Conservation (phyloP, 2,113 vertebrate genomes). For the Oplegnathus fasciatus region DNA sequence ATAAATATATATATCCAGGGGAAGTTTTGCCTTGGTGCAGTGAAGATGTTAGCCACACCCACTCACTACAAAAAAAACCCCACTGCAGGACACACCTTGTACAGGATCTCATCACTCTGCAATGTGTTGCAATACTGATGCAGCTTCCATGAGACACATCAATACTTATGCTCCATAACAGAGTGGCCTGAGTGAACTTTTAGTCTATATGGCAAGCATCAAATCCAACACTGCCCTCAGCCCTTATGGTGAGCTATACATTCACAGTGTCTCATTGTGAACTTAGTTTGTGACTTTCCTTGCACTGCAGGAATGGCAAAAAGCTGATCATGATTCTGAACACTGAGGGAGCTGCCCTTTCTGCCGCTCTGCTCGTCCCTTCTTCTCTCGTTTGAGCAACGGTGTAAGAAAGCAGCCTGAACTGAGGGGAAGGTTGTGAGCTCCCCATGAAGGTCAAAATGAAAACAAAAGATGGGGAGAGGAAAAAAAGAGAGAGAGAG, state of each 20-base stretch:
- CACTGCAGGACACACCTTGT: constrained; percentile 77
- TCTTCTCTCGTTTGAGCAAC: constrained; percentile 52
- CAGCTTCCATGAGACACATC: constrained; percentile 58
- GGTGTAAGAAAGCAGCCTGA: constrained; percentile 41
- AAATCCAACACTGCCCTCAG: constrained; percentile 21
- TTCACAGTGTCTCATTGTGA: background rate
- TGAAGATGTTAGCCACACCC: constrained; percentile 77
- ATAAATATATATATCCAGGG: constrained; percentile 30
- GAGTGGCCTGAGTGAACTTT: constrained; percentile 33
- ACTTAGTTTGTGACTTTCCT: constrained; percentile 40
- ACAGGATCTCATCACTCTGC: constrained; percentile 66
- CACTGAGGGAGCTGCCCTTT: constrained; percentile 62
- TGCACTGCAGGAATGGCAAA: constrained; percentile 44
- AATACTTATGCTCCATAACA: constrained; percentile 45
- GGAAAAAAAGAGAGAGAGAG: constrained; percentile 12
- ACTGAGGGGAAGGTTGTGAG: constrained; percentile 49
- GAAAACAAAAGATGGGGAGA: constrained; percentile 47
- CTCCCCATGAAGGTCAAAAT: constrained; percentile 77
- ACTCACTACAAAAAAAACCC: constrained; percentile 40
- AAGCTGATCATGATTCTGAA: constrained; percentile 53
- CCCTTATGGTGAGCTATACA: background rate
- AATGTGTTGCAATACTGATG: constrained; percentile 70
- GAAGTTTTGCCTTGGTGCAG: constrained; percentile 75
- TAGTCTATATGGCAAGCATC: constrained; percentile 32
- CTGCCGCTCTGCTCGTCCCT: constrained; percentile 35